Base-by-base conservation (phyloP, 2,888 invertebrate species). In the Eretmocerus hayati region DNA sequence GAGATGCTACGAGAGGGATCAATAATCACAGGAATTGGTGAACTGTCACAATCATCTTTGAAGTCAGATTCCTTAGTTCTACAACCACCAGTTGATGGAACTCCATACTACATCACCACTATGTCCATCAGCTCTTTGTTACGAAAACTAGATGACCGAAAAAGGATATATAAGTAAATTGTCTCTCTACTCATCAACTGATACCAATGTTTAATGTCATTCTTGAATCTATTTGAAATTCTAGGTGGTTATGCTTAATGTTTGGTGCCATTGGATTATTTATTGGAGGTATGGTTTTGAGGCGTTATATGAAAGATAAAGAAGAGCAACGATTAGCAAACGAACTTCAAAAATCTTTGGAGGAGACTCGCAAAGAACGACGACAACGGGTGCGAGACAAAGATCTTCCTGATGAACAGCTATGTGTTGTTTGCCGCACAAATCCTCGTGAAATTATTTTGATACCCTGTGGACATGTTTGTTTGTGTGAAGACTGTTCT, bases 381-480 rank as follows among this genome's bases (percentile, higher is more conserved):
- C 72, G 88, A 33, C 79, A 83, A 46, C 75, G 75, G 55, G 82
- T 79, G 1, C 72, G 87, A 9, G 81, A 81, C 58, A 76, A 74
- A 44, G 77, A 83, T 66, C 73, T 86, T 18, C 67, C 56, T 53
- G 82, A 78, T 22, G 78, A 78, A 67, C 86, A 83, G 61, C 71
- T 83, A 9, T 93, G 92, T 64, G 87, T 91, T 19, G 86, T 92
- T n/a, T 93, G 93, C 70, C 77, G 85, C 31, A 80, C 79, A 48
- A 89, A 90, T 74, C 88, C 88, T 1, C 84, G 88, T 61, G 90
- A 92, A 82, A 84, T 90, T 33, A 87, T 92, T 59, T 72, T 92
- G 45, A 71, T 93, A 53, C 89, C 91, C 0, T 93, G 93, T 70
- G 92, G 92, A 0, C 93, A 93, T 68, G 87, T 92, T 5, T 91